Base-by-base conservation (phyloP, 2,113 vertebrate species). In the Hiodon alosoides region DNA sequence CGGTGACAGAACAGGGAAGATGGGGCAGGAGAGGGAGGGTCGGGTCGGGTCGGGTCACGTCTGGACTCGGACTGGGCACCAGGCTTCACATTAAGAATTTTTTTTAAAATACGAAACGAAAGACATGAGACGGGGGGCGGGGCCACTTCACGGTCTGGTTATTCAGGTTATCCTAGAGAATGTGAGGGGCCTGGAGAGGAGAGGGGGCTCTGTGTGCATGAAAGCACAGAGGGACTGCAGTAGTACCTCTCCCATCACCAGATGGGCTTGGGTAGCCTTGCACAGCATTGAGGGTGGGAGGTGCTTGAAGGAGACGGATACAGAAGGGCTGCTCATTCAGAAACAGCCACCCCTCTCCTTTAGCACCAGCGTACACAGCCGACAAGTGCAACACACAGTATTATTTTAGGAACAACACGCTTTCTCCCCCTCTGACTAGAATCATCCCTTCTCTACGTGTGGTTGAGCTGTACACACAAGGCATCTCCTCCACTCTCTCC, bases 51-150 rank as follows among this genome's bases (percentile, higher is more conserved):
- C 16, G 57, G 74, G 74, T 85, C 90, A 88, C 79, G 93, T 93
- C 92, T 81, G 85, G 86, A 81, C 93, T 91, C 0, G 95, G 96
- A 91, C 95, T 86, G 85, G 85, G 92, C 89, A 84, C 89, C 91
- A 80, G 78, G 76, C 84, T 83, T 76, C 53, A 79, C 10, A 76
- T 58, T 80, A 8, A 83, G 82, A 82, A 31, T 31, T 31, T 31
- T 31, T 31, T 31, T 31, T 1, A 74, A 55, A 50, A 85, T 71
- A 65, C 4, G 62, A 52, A 14, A 46, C 8, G 3, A 77, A 61
- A 79, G 72, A 77, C 53, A 52, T 79, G 77, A 73, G 46, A 61
- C 7, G 80, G 53, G 71, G 1, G 46, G 62, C n/a, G 76, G 7
- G 76, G 80, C 67, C 62, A 73, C 64, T 62, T 69, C 60, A 74